phyloP scores from a whole-genome alignment of 2,113 vertebrate genomes.

The Pseudopodoces humilis region DNA sequence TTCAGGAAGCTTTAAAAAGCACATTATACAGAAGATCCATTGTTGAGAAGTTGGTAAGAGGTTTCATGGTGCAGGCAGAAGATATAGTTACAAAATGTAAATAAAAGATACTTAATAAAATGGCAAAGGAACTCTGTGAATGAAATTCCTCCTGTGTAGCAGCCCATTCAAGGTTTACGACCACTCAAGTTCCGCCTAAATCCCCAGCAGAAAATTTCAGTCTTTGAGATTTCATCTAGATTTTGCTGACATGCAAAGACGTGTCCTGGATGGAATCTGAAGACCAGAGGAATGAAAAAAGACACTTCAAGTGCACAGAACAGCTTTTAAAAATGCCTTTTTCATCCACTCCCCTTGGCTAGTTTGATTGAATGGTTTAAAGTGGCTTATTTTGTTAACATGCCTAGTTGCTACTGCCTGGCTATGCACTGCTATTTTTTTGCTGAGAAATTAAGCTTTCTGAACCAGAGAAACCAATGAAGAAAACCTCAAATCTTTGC shows the following conservation, averaged over 20 bases:
- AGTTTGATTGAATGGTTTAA: constrained; percentile 45
- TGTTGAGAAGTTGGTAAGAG: constrained; percentile 10
- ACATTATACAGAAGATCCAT: constrained; percentile 13
- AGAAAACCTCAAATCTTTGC: background rate
- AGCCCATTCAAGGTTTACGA: constrained; percentile 39
- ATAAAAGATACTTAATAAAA: constrained; percentile 32
- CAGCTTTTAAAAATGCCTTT: constrained; percentile 31
- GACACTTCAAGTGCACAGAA: background rate
- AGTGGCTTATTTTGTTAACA: constrained; percentile 36
- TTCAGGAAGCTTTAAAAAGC: constrained; percentile 17
- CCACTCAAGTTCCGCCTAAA: constrained; percentile 4
- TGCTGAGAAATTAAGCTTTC: constrained; percentile 4
- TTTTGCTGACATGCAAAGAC: constrained; percentile 20
- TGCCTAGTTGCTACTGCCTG: background rate
- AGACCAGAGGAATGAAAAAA: constrained; percentile 39
- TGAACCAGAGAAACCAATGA: background rate
- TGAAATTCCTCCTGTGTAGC: constrained; percentile 21
- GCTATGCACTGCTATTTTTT: background rate
- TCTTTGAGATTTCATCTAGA: constrained; percentile 28
- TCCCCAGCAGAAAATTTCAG: constrained; percentile 11
- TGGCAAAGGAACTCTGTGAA: constrained; percentile 2
- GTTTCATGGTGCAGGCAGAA: background rate
- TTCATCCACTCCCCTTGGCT: constrained; percentile 3
- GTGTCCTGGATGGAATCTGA: background rate
- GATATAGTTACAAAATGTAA: constrained; percentile 27